A percentile compares a stretch with the other conserved stretches of the same genome.
Conservation (phyloP, 2,113 vertebrate species). For the Arenaria interpres region DNA sequence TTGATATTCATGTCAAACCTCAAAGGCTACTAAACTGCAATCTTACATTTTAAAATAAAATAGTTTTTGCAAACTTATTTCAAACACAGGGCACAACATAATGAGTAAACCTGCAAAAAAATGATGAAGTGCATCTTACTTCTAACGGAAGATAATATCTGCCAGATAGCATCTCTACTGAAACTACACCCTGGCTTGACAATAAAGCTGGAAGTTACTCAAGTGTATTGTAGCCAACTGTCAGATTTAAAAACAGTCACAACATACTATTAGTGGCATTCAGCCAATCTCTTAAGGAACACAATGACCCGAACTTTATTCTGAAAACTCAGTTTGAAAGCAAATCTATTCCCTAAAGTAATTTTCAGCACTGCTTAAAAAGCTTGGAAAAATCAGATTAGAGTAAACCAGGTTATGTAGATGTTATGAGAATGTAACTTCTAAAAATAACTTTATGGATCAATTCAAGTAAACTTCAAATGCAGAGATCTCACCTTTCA, state of each 20-base stretch:
- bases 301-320: slow-evolving; percentile 67
- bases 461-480: slow-evolving; percentile 68
- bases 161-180: slow-evolving; percentile 11
- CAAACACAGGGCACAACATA: not conserved
- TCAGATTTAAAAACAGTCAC: slow-evolving; percentile 62
- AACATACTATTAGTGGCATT: slow-evolving; percentile 59
- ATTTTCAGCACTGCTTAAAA: slow-evolving; percentile 72
- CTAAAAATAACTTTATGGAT: slow-evolving; percentile 72
- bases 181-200: slow-evolving; percentile 36
- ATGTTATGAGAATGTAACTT: slow-evolving; percentile 71
- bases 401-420: slow-evolving; percentile 71
- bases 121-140: not conserved
- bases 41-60: not conserved
- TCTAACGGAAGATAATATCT: slow-evolving; percentile 15
- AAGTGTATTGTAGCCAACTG: slow-evolving; percentile 53
- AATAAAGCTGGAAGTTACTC: slow-evolving; percentile 60
- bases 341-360: slow-evolving; percentile 74
- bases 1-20: not conserved
- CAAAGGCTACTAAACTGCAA: not conserved
- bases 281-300: slow-evolving; percentile 66
- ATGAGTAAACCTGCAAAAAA: slow-evolving; percentile 19
- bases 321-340: slow-evolving; percentile 73
- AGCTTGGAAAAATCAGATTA: slow-evolving; percentile 72
- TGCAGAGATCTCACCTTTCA: slow-evolving; percentile 53
- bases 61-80: slow-evolving; percentile 6